These are phyloP conservation scores for Lonchura striata DNA, from an alignment of 2,113 vertebrate genomes.

Conservation along the genomic window DNA sequence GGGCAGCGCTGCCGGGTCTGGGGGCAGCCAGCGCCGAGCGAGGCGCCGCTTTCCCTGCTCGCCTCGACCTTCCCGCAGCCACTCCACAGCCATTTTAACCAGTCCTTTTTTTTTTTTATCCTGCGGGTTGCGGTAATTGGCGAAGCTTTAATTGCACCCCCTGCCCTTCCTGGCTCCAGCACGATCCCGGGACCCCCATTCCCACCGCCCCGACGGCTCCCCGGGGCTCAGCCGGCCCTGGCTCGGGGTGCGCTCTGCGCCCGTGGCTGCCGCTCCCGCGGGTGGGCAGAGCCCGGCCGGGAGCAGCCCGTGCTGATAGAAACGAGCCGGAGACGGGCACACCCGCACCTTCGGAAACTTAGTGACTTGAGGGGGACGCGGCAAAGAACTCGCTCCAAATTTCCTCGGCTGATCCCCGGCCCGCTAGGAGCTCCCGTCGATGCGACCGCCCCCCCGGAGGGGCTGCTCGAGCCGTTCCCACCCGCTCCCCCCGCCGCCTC, in stretches of 20 bases:
- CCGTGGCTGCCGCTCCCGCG: too few relatives aligned
- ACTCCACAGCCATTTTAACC: not conserved
- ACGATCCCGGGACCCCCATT: not conserved
- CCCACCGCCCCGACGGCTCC: not conserved
- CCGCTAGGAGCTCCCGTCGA: not conserved
- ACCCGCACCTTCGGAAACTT: not conserved
- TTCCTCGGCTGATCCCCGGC: slow-evolving; percentile 6
- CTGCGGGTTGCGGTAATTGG: not conserved
- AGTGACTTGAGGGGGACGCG: not conserved
- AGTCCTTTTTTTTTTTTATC: too few relatives aligned
- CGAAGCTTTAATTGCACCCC: not conserved
- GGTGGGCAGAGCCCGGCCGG: not conserved
- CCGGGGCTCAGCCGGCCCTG: not conserved
- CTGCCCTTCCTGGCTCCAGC: not conserved
- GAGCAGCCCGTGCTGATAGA: not conserved
- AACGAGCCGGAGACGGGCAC: not conserved
- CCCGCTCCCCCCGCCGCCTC: not conserved
- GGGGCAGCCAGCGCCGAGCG: too few relatives aligned
- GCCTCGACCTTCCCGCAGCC: not conserved
- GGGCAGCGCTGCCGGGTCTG: not conserved
- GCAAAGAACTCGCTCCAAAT: slow-evolving; percentile 11
- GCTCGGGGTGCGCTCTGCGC: too few relatives aligned
- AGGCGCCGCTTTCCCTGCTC: not conserved
- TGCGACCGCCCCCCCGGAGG: slow-evolving; percentile 10
- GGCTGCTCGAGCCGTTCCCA: slow-evolving; percentile 2